A percentile compares a stretch with the other conserved stretches of the same genome.
phyloP scores from a whole-genome alignment of 1,140 invertebrate genomes.

The Heliconius congener region DNA sequence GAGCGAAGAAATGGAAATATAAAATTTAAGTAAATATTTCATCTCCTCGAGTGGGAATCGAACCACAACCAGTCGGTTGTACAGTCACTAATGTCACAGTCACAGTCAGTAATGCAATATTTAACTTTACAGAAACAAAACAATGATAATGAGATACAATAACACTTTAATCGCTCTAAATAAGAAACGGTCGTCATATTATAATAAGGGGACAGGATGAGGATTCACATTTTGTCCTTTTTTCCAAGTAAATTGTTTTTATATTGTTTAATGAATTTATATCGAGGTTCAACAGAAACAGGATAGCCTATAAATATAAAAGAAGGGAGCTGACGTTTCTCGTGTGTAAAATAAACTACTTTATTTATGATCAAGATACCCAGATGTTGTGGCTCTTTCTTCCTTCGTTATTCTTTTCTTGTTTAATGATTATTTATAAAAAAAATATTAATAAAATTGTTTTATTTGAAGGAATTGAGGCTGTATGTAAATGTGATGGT shows the following conservation, averaged over 20 bases:
- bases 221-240: conserved; percentile 10
- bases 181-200: conserved; percentile 1
- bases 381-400: neutral
- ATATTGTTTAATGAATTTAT: conserved; percentile 16
- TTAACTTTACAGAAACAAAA: too few species aligned
- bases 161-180: neutral
- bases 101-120: too few species aligned
- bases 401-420: neutral
- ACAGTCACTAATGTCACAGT: too few species aligned
- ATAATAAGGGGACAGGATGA: conserved; percentile 3
- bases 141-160: too few species aligned
- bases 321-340: neutral
- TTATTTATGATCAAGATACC: neutral
- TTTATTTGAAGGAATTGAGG: too few species aligned
- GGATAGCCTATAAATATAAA: conserved; percentile 8
- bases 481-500: too few species aligned
- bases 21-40: too few species aligned
- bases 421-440: too few species aligned
- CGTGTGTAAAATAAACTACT: neutral
- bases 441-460: too few species aligned
- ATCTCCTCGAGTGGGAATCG: too few species aligned
- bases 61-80: too few species aligned
- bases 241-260: conserved; percentile 14
- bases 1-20: too few species aligned
- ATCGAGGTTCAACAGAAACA: neutral